Base-by-base conservation (phyloP, 2,888 invertebrate genomes). In the Microplitis deprimator region DNA sequence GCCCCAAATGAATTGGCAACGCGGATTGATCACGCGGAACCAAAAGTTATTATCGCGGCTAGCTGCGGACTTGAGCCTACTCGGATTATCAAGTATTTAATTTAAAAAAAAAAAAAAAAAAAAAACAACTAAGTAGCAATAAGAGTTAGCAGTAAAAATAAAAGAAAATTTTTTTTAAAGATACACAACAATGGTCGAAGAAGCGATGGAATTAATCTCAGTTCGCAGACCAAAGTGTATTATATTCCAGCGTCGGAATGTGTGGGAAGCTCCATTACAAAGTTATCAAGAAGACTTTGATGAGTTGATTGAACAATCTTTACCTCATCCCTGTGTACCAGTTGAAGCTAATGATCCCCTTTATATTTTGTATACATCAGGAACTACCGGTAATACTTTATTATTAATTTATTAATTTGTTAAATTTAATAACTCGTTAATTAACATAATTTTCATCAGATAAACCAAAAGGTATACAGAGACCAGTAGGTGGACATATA, bases 311-410 rank as follows among this genome's bases (percentile, higher is more conserved):
- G 90, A 90, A 76, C 90, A 92, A 78, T 92, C 93, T 0, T 92
- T 93, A 4, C 94, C 95, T 0, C 94, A 94, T 72, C 94, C 95
- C 1, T 97, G 97, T 87, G 95, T 97, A 0, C 93, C 97, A 0
- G 94, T 97, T 0, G 95, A 96, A 84, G 95, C 98, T 0, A 97
- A 96, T 84, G 96, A 97, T 84, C 97, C 98, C 0, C 90, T 98
- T 8, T 98, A 98, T 86, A 94, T 98, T 79, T 91, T 98, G 5
- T 98, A 98, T 87, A 98, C 98, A 0, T 98, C 98, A 2, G 96
- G 96, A 80, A 95, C 95, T n/a, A 95, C 95, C 77, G 94, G 94
- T 92, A 91, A 87, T 41, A 87, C n/a, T 61, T 61, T 64, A 61
- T 29, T 10, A 61, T 61, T 1, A 40, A n/a, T 40, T 68, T 73